These are phyloP conservation scores for Drosophila sp. DNA, from an alignment of 1,140 invertebrate species.

Conservation along the genomic window DNA sequence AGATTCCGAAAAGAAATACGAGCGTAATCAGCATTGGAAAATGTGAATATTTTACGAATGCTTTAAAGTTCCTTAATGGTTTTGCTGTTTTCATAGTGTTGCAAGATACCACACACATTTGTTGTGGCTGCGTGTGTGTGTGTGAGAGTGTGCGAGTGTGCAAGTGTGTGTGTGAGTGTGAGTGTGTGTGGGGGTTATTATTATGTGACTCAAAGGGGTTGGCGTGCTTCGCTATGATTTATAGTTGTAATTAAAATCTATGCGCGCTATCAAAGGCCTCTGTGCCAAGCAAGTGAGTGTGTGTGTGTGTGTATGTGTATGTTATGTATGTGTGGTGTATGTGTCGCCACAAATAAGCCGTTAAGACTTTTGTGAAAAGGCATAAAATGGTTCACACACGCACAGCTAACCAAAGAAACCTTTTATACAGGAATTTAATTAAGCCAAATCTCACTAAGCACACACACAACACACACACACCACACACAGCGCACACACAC, in stretches of 20 bases:
- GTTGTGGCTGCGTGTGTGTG: neutral
- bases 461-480: slow-evolving; percentile 23
- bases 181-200: slow-evolving; percentile 31
- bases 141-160: neutral
- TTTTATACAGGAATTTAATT: slow-evolving; percentile 79
- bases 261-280: slow-evolving; percentile 23
- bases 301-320: slow-evolving; percentile 2
- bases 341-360: slow-evolving; percentile 58
- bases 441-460: slow-evolving; percentile 76
- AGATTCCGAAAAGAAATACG: neutral
- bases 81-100: slow-evolving; percentile 9
- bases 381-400: slow-evolving; percentile 51
- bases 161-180: slow-evolving; percentile 4
- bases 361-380: slow-evolving; percentile 78
- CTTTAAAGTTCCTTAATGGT: slow-evolving; percentile 11
- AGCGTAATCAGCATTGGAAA: slow-evolving; percentile 14
- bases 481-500: slow-evolving; percentile 17
- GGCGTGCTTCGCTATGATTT: slow-evolving; percentile 59
- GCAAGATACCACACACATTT: neutral
- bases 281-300: neutral
- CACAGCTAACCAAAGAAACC: slow-evolving; percentile 55
- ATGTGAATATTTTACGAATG: slow-evolving; percentile 12
- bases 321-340: neutral
- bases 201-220: slow-evolving; percentile 9
- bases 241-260: slow-evolving; percentile 80